Conservation (phyloP, 2,113 vertebrate genomes). For the Phodopus roborovskii region DNA sequence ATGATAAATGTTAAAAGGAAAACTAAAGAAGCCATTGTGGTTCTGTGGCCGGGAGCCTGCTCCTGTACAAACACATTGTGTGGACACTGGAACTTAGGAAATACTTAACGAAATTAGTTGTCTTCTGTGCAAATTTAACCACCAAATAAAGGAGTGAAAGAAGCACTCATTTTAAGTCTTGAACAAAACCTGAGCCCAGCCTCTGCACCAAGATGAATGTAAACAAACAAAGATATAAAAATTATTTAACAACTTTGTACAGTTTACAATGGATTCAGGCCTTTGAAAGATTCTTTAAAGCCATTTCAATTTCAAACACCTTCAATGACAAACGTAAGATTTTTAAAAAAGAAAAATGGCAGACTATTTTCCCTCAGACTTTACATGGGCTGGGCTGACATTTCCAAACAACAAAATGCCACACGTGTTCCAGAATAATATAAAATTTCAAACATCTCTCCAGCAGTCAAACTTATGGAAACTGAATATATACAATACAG, state of each 20-base stretch:
- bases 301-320: constrained; percentile 61
- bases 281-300: constrained; percentile 54
- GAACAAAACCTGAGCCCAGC: constrained; percentile 51
- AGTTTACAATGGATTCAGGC: constrained; percentile 58
- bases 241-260: constrained; percentile 64
- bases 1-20: constrained; percentile 41
- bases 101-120: constrained; percentile 39
- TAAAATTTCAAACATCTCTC: constrained; percentile 78
- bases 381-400: constrained; percentile 51
- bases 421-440: constrained; percentile 61
- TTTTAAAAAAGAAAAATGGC: constrained; percentile 61
- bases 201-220: constrained; percentile 37
- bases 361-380: constrained; percentile 43
- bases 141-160: constrained; percentile 71
- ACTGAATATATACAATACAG: constrained; percentile 77
- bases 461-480: constrained; percentile 77
- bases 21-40: constrained; percentile 39
- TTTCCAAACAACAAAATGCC: constrained; percentile 21
- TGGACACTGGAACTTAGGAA: constrained; percentile 60
- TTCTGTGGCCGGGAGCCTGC: not conserved
- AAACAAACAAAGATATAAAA: constrained; percentile 71
- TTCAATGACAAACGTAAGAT: constrained; percentile 58
- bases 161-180: constrained; percentile 66
- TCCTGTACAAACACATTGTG: not conserved
- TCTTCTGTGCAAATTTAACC: constrained; percentile 59